Conservation (phyloP, 2,888 invertebrate genomes). For the Eristalinus aeneus region DNA sequence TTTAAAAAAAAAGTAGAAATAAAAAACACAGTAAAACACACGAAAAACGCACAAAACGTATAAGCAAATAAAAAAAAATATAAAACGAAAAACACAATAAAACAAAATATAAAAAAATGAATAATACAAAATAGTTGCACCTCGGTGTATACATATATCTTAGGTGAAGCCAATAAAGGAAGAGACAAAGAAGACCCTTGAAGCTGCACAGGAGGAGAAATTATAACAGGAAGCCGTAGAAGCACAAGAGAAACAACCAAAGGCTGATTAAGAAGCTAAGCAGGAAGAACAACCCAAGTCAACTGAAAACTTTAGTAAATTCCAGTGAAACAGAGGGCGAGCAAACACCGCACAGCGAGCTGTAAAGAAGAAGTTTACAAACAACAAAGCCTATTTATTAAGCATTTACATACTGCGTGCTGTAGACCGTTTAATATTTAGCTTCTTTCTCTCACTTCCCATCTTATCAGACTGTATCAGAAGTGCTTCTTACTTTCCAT, state of each 20-base stretch:
- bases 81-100: too few species aligned
- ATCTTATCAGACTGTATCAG: not conserved
- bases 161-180: slow-evolving; percentile 78
- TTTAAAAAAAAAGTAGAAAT: too few species aligned
- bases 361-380: slow-evolving; percentile 73
- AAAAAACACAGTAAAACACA: too few species aligned
- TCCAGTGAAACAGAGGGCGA: slow-evolving; percentile 70
- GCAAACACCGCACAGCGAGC: slow-evolving; percentile 76
- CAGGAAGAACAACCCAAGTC: slow-evolving; percentile 9
- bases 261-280: slow-evolving; percentile 33
- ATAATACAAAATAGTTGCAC: too few species aligned
- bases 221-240: slow-evolving; percentile 47
- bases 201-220: slow-evolving; percentile 39
- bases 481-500: slow-evolving; percentile 43
- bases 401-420: slow-evolving; percentile 44
- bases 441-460: slow-evolving; percentile 11
- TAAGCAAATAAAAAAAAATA: too few species aligned
- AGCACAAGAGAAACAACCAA: slow-evolving; percentile 29
- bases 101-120: too few species aligned
- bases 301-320: slow-evolving; percentile 30
- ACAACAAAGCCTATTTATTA: slow-evolving; percentile 30
- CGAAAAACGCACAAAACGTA: too few species aligned
- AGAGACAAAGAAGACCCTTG: slow-evolving; percentile 73
- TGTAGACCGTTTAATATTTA: slow-evolving; percentile 12
- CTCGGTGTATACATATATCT: too few species aligned